Percentiles rank a stretch among this genome's conserved stretches.
Evolutionary conservation across 2,888 invertebrate species (phyloP).

Genomic region (Agelastica alni): DNA sequence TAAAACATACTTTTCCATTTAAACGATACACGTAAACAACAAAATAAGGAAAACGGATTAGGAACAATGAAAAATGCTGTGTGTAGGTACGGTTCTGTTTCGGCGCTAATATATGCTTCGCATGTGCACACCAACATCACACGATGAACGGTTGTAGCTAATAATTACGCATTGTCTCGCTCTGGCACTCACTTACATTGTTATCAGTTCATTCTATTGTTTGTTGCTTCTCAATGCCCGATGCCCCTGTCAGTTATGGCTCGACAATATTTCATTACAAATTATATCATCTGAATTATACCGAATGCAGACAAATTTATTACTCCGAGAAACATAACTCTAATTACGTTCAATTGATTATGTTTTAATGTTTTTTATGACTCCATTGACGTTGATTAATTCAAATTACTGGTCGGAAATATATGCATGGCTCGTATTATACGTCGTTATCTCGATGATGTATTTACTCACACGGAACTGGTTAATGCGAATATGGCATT

Average conservation of each 20-base stretch:
- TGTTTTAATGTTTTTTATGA: constrained; percentile 29
- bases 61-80: too few relatives aligned
- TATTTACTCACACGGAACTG: background rate
- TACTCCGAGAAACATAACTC: constrained; percentile 21
- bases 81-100: too few relatives aligned
- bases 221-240: constrained; percentile 21
- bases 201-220: constrained; percentile 39
- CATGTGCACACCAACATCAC: constrained; percentile 47
- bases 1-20: too few relatives aligned
- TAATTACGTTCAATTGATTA: constrained; percentile 30
- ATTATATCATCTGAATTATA: constrained; percentile 27
- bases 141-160: constrained; percentile 38
- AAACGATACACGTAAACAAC: too few relatives aligned
- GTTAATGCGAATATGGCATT: too few relatives aligned
- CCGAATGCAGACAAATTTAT: constrained; percentile 26
- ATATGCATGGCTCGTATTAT: too few relatives aligned
- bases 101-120: constrained; percentile 49
- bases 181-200: constrained; percentile 49
- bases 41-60: too few relatives aligned
- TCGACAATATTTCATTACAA: constrained; percentile 32
- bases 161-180: constrained; percentile 49
- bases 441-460: constrained; percentile 12
- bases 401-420: constrained; percentile 14
- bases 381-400: constrained; percentile 20
- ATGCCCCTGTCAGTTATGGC: constrained; percentile 29